Percentiles rank a stretch among this genome's conserved stretches.
Conservation (phyloP, 1,140 invertebrate genomes). For the Pseudomyrmex flavicornis region DNA sequence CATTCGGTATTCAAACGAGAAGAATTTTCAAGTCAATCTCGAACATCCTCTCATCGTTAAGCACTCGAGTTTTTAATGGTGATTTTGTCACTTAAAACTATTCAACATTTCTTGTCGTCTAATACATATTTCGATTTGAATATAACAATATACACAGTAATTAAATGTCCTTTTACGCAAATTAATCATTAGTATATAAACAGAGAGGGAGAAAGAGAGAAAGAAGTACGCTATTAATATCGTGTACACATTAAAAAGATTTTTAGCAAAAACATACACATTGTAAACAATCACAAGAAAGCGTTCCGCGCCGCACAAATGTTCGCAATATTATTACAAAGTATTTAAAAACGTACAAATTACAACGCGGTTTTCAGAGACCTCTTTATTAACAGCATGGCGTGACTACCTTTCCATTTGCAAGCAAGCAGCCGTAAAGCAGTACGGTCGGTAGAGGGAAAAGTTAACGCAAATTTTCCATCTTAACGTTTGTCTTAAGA, state of each 20-base stretch:
- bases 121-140: background rate
- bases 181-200: background rate
- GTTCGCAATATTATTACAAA: constrained; percentile 22
- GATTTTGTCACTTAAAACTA: background rate
- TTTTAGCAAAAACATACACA: background rate
- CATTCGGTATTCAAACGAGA: constrained; percentile 20
- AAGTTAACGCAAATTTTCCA: constrained; percentile 59
- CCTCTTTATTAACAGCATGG: constrained; percentile 48
- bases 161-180: background rate
- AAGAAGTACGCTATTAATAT: no score
- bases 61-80: background rate
- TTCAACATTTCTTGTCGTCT: no score
- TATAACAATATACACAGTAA: background rate
- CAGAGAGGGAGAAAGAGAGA: no score
- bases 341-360: constrained; percentile 30
- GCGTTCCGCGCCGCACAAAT: background rate
- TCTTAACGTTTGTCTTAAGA: constrained; percentile 56
- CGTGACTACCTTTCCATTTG: constrained; percentile 18
- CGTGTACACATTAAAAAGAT: no score
- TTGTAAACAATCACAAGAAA: background rate
- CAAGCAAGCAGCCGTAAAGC: constrained; percentile 40
- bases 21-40: constrained; percentile 38
- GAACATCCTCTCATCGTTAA: background rate
- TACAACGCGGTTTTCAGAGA: constrained; percentile 39
- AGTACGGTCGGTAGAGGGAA: background rate